Conservation (phyloP, 2,113 vertebrate species). For the Eptesicus fuscus region DNA sequence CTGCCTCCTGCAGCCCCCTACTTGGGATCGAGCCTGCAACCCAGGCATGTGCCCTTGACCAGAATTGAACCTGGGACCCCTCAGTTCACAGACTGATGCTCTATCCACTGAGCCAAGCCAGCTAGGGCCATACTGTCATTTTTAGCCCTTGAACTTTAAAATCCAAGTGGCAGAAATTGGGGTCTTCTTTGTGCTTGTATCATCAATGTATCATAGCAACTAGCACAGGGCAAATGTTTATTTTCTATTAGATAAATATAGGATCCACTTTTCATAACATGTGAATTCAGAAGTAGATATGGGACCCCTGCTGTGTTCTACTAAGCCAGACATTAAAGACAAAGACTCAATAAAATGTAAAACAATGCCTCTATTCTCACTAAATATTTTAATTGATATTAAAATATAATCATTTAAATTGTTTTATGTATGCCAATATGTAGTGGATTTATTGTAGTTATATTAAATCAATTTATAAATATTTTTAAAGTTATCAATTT, state of each 20-base stretch:
- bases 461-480: neutral
- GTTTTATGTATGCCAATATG: neutral
- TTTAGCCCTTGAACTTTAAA: conserved; percentile 5
- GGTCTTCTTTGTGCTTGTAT: neutral
- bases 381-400: neutral
- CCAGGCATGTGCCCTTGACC: no score
- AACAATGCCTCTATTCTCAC: neutral
- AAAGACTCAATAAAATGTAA: neutral
- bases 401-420: neutral
- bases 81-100: no score
- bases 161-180: neutral
- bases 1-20: no score
- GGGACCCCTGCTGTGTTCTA: neutral
- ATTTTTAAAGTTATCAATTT: neutral
- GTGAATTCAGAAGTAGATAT: neutral
- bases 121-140: neutral
- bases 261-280: neutral
- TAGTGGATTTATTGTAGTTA: neutral
- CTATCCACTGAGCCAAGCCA: no score
- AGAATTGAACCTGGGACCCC: no score
- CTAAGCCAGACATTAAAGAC: neutral
- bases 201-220: neutral
- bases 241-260: neutral
- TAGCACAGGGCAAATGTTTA: neutral
- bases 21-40: no score